These are phyloP conservation scores for Clytia hemisphaerica DNA, from an alignment of 30 jellyfish, hydroid and myxozoan genomes.

Conservation along the genomic window DNA sequence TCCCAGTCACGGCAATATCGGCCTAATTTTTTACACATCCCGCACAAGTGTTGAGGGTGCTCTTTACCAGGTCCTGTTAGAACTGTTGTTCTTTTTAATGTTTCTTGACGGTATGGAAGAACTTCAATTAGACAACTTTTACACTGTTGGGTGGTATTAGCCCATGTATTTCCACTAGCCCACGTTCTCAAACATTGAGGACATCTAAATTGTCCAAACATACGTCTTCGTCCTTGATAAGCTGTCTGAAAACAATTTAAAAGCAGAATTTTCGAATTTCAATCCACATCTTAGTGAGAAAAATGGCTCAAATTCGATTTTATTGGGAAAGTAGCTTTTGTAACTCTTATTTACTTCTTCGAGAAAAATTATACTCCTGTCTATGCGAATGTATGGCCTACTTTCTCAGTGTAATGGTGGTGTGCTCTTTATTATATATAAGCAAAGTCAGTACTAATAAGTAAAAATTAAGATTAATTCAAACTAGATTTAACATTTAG, in stretches of 20 bases:
- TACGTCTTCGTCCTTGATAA: slow-evolving; percentile 22
- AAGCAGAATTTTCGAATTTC: too few relatives aligned
- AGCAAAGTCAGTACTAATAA: too few relatives aligned
- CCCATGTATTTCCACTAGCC: slow-evolving; percentile 36
- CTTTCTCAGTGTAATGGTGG: too few relatives aligned
- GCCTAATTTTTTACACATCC: slow-evolving; percentile 22
- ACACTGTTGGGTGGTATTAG: slow-evolving; percentile 29
- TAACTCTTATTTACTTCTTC: too few relatives aligned
- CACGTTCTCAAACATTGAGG: slow-evolving; percentile 19
- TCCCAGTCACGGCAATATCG: slow-evolving; percentile 21
- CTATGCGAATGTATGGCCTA: too few relatives aligned
- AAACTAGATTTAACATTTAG: too few relatives aligned
- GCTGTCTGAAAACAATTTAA: slow-evolving; percentile 25
- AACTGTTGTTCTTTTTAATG: slow-evolving; percentile 2
- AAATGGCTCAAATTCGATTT: too few relatives aligned
- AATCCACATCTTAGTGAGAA: too few relatives aligned
- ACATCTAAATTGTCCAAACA: slow-evolving; percentile 26
- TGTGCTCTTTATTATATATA: too few relatives aligned
- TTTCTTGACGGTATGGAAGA: slow-evolving; percentile 14
- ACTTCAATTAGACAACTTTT: slow-evolving; percentile 20
- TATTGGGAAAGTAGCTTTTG: too few relatives aligned
- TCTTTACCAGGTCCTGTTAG: background rate
- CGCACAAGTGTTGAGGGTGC: slow-evolving; percentile 29
- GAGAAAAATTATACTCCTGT: too few relatives aligned
- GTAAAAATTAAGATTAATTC: too few relatives aligned